Evolutionary conservation across 2,113 vertebrate species (phyloP).

Genomic region (Cichladusa arquata): DNA sequence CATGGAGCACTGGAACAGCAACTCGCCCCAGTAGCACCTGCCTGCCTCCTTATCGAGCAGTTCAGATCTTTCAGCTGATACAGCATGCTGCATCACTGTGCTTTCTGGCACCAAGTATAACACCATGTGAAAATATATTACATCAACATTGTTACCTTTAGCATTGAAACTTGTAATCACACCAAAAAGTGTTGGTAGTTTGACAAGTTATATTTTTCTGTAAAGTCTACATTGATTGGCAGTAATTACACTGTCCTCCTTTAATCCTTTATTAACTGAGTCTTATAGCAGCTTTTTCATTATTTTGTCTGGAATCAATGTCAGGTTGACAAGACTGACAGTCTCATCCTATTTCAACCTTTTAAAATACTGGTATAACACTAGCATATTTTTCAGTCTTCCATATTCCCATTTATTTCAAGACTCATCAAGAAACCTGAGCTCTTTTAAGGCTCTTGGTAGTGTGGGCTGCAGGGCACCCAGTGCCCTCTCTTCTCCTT

Average conservation of each 20-base stretch:
- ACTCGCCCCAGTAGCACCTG: not conserved
- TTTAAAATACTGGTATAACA: constrained; percentile 55
- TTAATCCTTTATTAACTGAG: constrained; percentile 65
- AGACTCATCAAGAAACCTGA: not conserved
- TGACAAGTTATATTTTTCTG: constrained; percentile 63
- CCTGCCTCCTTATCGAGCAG: not conserved
- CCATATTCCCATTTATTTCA: constrained; percentile 16
- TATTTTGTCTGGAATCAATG: constrained; percentile 69
- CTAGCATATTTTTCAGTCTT: constrained; percentile 41
- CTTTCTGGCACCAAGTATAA: constrained; percentile 13
- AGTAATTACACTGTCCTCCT: constrained; percentile 70
- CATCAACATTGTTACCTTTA: constrained; percentile 53
- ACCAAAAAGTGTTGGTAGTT: constrained; percentile 62
- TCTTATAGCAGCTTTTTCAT: constrained; percentile 62
- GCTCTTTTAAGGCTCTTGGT: not conserved
- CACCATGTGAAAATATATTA: constrained; percentile 15
- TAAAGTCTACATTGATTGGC: constrained; percentile 55
- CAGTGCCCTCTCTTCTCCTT: not conserved
- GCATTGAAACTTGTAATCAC: constrained; percentile 55
- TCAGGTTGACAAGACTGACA: constrained; percentile 63
- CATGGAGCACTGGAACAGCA: not conserved
- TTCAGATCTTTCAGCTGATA: not conserved
- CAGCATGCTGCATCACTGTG: not conserved
- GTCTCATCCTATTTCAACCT: constrained; percentile 61
- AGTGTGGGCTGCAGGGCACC: not conserved